Evolutionary conservation across 2,888 invertebrate species (phyloP), one percentile per base, ranked within the genome.

Genomic region (Andrena marginata): DNA sequence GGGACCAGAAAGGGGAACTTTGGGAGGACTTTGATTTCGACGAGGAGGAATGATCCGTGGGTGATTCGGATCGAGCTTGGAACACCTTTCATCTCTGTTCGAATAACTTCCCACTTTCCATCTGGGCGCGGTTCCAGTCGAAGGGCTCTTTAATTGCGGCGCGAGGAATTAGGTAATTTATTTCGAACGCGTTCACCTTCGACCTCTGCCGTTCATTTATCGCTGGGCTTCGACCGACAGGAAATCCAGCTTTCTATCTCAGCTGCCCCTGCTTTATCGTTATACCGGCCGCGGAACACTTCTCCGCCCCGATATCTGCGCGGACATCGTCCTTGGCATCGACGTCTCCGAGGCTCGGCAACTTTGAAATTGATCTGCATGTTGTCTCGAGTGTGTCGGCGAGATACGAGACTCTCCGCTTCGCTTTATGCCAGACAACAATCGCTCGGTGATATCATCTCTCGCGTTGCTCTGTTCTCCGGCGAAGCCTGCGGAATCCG

Each of bases 251-350:
- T 20, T 20, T 13, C 4, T 8, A 20, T 20, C 33, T 63, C 35
- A 42, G 48, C 51, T 59, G 29, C 29, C 33, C 23, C 10, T 4
- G 51, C 26, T 56, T 33, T 64, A 64, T 64, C 48, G 72, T 72
- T 49, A 64, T 77, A 48, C 20, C 33, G 71, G 7, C 16, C 31
- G 16, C 20, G 56, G 7, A 63, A 65, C 48, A 29, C 26, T 49
- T 65, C 8, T 7, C 65, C n/a, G 35, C 8, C 26, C n/a, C 23
- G n/a, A n/a, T n/a, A 64, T 48, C 35, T 31, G 13, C n/a, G 23
- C 13, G 48, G 31, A 16, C 63, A 20, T 64, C 48, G 72, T 72
- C 26, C 72, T 72, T 64, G 67, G 23, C 59, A 20, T 48, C 59
- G 59, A 31, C 59, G 7, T 13, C 51, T 20, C 26, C 73, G 73